Evolutionary conservation across 2,797 vertebrate genomes (phyloP).

Genomic region (Lithobates sylvaticus): DNA sequence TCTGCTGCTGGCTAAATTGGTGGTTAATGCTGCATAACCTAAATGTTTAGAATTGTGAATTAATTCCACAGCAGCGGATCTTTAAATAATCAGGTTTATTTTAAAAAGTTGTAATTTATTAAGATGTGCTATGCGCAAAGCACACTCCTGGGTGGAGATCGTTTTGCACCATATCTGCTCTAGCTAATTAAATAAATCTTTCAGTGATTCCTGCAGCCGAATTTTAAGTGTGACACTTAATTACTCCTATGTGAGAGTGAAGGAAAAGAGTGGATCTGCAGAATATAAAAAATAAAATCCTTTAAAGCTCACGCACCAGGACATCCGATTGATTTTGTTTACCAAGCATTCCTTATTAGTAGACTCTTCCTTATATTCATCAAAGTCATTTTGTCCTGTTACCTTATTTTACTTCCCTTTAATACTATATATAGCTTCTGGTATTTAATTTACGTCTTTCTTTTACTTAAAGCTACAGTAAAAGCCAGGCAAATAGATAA

Average conservation of each 20-base stretch:
- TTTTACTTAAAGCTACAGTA: not conserved
- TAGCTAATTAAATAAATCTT: not conserved
- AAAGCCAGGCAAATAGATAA: not conserved
- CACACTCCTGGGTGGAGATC: not conserved
- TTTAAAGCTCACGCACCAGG: not conserved
- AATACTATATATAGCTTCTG: not conserved
- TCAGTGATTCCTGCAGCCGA: not conserved
- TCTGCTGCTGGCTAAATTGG: conserved; percentile 27
- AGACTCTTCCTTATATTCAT: not conserved
- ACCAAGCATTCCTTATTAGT: not conserved
- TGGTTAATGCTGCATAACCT: conserved; percentile 35
- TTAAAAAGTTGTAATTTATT: conserved; percentile 6
- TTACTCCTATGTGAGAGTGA: not conserved
- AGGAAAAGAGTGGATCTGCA: not conserved
- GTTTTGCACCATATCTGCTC: not conserved
- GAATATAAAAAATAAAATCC: not conserved
- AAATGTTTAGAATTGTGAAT: conserved; percentile 19
- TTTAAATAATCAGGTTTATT: conserved; percentile 30
- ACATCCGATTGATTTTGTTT: not conserved
- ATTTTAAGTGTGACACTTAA: not conserved
- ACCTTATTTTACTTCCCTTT: not conserved
- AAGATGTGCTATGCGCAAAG: not conserved
- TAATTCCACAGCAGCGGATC: conserved; percentile 7
- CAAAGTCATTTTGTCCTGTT: not conserved
- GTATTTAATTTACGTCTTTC: not conserved